Conservation (phyloP, 2,797 vertebrate genomes). For the Acrocephalus scirpaceus region DNA sequence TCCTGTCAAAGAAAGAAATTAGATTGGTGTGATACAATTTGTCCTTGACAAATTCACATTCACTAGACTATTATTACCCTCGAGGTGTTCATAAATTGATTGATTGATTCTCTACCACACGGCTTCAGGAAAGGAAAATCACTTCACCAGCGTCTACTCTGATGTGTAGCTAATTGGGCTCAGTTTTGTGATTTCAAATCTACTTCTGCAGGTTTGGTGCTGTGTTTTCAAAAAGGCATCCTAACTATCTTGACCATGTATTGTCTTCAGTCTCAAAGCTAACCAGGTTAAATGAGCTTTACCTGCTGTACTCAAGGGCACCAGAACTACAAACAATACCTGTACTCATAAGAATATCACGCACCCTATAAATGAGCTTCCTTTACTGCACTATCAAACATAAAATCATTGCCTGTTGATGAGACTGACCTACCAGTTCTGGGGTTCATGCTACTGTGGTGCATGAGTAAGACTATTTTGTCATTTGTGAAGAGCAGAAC, state of each 20-base stretch:
- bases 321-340: not conserved
- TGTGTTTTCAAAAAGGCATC: not conserved
- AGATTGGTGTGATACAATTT: constrained; percentile 68
- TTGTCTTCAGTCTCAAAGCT: not conserved
- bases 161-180: constrained; percentile 1
- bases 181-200: not conserved
- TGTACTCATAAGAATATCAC: not conserved
- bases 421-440: not conserved
- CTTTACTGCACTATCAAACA: not conserved
- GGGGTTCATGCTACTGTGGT: not conserved
- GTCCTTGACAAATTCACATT: constrained; percentile 65
- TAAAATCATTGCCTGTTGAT: not conserved
- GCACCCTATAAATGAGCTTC: not conserved
- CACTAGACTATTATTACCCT: constrained; percentile 60
- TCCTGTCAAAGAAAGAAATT: constrained; percentile 64
- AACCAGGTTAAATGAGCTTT: not conserved
- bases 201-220: not conserved
- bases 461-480: not conserved
- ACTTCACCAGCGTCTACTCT: not conserved
- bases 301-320: not conserved
- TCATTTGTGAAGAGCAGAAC: not conserved
- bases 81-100: constrained; percentile 64
- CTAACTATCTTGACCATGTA: not conserved
- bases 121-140: constrained; percentile 23
- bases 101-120: constrained; percentile 47